Base-by-base conservation (phyloP, 64 coral and sea anemone species). In the Dendrophyllia cribrosa region DNA sequence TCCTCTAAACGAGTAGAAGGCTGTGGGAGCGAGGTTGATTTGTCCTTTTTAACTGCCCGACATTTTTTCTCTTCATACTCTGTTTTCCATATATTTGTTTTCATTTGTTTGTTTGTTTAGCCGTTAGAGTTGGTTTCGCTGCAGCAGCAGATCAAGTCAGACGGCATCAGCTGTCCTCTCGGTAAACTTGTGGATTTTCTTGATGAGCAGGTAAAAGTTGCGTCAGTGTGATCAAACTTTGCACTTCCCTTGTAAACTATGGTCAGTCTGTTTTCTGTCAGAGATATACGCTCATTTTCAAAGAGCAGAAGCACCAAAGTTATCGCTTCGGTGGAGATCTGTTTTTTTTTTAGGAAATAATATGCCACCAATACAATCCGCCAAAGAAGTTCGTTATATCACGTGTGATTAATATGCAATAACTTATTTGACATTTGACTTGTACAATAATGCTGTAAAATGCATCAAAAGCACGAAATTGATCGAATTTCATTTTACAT, bases 101-200 rank as follows among this genome's bases (percentile, higher is more conserved):
- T 22, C 4, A 34, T 79, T 26, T 5, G 13, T 78, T 78, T 78
- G 3, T 25, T 48, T 58, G 20, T 75, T n/a, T 71, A 92, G 91
- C 91, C 91, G 6, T 12, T 77, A 16, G 81, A 92, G 51, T 86
- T 92, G 23, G 78, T 78, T 51, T 74, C 71, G 21, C 68, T 92
- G 12, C 91, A 92, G 7, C 81, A 79, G 67, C 82, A 76, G 50
- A 67, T 92, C 23, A 92, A 87, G 49, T 67, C 43, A 5, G 82
- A 70, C 63, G 82, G 91, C 6, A 92, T 92, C 50, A 77, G 44
- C 48, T 87, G 91, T 47, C 15, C 50, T 68, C 46, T 87, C 0
- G 80, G 72, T 6, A 74, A 92, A 23, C 61, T 92, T 16, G 47
- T 92, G 19, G 91, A 92, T 71, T 92, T 92, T 68, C 91, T 92